Percentiles rank a stretch among this genome's conserved stretches.
phyloP scores from a whole-genome alignment of 2,113 vertebrate species.

The Buteo buteo region DNA sequence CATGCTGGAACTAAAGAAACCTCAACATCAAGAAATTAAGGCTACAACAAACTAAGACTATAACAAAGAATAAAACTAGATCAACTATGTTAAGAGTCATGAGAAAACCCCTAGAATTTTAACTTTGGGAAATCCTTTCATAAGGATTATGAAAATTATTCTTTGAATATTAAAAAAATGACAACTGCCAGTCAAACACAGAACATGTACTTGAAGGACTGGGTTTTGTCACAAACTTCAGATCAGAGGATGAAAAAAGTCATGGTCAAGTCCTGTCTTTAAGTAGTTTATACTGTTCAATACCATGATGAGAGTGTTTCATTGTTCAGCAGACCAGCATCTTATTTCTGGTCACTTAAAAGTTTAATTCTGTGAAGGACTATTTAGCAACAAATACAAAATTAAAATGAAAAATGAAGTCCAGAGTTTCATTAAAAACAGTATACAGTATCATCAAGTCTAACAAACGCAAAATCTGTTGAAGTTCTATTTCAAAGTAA shows the following conservation, averaged over 20 bases:
- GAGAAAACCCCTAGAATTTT: not conserved
- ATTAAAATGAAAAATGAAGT: not conserved
- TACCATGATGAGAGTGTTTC: not conserved
- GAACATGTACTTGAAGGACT: fast-evolving
- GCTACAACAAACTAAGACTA: not conserved
- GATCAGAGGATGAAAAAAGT: not conserved
- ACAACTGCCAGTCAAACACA: not conserved
- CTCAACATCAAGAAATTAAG: not conserved
- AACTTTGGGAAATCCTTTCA: not conserved
- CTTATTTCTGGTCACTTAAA: not conserved
- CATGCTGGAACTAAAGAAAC: not conserved
- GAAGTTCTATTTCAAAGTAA: not conserved
- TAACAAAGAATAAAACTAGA: not conserved
- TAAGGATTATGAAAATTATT: not conserved
- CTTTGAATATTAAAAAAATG: not conserved
- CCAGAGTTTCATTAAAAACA: not conserved
- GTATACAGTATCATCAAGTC: not conserved
- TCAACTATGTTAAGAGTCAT: not conserved
- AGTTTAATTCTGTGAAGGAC: not conserved
- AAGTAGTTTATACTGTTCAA: not conserved
- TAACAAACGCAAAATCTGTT: not conserved
- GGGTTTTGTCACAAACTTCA: not conserved
- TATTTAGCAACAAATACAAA: not conserved
- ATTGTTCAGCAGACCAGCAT: not conserved
- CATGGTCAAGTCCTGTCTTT: not conserved